These are phyloP conservation scores for Zaprionus kolodkinae DNA, from an alignment of 1,140 invertebrate genomes.

Conservation along the genomic window DNA sequence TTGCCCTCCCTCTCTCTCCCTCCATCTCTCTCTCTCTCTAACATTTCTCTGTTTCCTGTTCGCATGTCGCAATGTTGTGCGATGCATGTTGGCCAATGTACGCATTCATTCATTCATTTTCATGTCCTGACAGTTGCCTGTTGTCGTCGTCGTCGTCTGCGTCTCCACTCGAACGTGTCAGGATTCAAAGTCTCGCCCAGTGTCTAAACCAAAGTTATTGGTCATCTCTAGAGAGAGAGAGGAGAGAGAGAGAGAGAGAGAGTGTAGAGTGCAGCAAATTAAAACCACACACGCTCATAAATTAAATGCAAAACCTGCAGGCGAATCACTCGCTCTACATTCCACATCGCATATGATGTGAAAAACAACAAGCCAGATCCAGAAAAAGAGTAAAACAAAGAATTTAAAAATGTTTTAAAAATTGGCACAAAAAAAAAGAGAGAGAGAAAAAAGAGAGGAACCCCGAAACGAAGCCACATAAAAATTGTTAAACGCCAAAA, in stretches of 20 bases:
- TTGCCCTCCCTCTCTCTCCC: not conserved
- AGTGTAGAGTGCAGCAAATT: slow-evolving; percentile 25
- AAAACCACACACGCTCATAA: slow-evolving; percentile 54
- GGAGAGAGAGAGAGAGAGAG: not conserved
- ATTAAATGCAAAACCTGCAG: slow-evolving; percentile 54
- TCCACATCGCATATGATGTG: slow-evolving; percentile 5
- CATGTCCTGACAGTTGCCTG: slow-evolving; percentile 48
- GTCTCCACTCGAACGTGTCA: slow-evolving; percentile 52
- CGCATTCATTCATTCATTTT: slow-evolving; percentile 68
- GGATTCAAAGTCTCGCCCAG: slow-evolving; percentile 35
- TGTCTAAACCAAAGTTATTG: slow-evolving; percentile 52
- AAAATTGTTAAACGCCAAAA: slow-evolving; percentile 77
- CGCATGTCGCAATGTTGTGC: slow-evolving; percentile 40
- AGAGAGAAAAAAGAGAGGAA: slow-evolving; percentile 14
- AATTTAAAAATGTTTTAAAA: slow-evolving; percentile 39
- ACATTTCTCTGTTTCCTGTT: slow-evolving; percentile 24
- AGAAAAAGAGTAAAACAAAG: slow-evolving; percentile 28
- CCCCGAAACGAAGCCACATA: slow-evolving; percentile 55
- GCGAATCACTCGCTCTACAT: slow-evolving; percentile 21
- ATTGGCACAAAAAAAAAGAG: slow-evolving; percentile 45
- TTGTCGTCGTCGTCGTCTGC: slow-evolving; percentile 38
- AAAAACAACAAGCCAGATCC: slow-evolving; percentile 20
- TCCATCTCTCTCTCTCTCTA: not conserved
- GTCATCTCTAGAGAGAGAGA: not conserved
- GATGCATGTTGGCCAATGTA: slow-evolving; percentile 47